Evolutionary conservation across 2,888 invertebrate species (phyloP), one percentile per base, ranked within the genome.

Genomic region (Volucella inflata): DNA sequence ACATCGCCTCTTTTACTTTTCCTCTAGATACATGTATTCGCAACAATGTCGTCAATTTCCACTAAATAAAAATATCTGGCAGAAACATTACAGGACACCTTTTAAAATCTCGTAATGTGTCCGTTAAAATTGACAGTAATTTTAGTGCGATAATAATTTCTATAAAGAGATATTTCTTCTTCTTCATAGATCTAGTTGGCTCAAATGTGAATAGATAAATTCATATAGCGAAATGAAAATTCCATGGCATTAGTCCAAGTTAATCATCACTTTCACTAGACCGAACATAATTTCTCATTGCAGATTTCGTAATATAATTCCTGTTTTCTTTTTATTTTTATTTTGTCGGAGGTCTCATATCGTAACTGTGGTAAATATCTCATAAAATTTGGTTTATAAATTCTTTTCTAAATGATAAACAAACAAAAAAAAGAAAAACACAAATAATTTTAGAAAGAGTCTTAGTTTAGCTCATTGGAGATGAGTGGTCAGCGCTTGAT

Each of bases 211-310:
- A 48, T 74, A 30, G 30, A 6, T 30, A 30, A 30, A 60, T 38
- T 62, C 51, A 72, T 44, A 89, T 88, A 89, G 89, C 87, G 87
- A 89, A 88, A 89, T 87, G 83, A 68, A 89, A 90, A 90, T 91
- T 90, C 89, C 80, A 88, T 91, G 90, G 90, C 90, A 87, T 21
- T 8, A 40, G 60, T 90, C 90, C 90, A 90, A 89, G 84, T 90
- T 90, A 91, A 90, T 89, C 91, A 89, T 87, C 90, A 91, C 91
- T 90, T 91, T 91, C 91, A 89, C 90, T 90, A 89, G 90, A 89
- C 89, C 89, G 81, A 85, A 72, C 76, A 81, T 76, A 72, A 81
- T 64, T 76, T 50, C 51, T 57, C 72, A 75, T 75, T 67, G 70
- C 75, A 50, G 46, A 48, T 59, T 9, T 42, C 46, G 51, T 60